Evolutionary conservation across 92 coral and sea anemone species (phyloP), one percentile per base, ranked within the genome.

Genomic region (Metridium senile): DNA sequence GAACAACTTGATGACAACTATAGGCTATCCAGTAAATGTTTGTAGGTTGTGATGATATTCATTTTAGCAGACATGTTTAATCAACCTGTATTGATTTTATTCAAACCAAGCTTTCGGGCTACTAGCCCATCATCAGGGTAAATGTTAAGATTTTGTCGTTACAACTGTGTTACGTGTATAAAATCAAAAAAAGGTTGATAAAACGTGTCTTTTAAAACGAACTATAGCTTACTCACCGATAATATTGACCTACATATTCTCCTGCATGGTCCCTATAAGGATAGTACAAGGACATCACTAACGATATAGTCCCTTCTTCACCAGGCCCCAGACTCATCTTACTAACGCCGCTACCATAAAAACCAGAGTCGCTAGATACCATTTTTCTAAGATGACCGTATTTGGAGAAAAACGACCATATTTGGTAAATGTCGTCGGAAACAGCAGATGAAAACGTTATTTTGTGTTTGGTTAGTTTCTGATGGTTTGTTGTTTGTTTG

Each of bases 251-350:
- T n/a, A 89, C 91, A 47, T 62, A 39, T 30, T 86, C 70, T 33
- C 97, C 91, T 39, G 91, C 62, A 65, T 92, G 97, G 81, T 92
- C 93, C 86, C 97, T 83, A 79, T 79, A 78, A 20, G 97, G 97
- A 71, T 92, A 92, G 89, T 85, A 63, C 97, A 93, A 92, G 68
- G 93, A 86, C 86, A 92, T 77, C 51, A 92, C 90, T 33, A 92
- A 68, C 46, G 97, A 85, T 77, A 92, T 26, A 0, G 93, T 83
- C 39, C 88, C 97, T 33, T 74, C 82, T 52, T 89, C 86, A 34
- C 97, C 93, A 58, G 97, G 85, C 73, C 91, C 86, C 28, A 92
- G 82, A 13, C 70, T 92, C 35, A 86, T 92, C 56, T 79, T 86
- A 26, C 90, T 86, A 47, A 87, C 81, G 28, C 80, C 76, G 73